Conservation (phyloP, 2,113 vertebrate genomes). For the Lycocorax pyrrhopterus region DNA sequence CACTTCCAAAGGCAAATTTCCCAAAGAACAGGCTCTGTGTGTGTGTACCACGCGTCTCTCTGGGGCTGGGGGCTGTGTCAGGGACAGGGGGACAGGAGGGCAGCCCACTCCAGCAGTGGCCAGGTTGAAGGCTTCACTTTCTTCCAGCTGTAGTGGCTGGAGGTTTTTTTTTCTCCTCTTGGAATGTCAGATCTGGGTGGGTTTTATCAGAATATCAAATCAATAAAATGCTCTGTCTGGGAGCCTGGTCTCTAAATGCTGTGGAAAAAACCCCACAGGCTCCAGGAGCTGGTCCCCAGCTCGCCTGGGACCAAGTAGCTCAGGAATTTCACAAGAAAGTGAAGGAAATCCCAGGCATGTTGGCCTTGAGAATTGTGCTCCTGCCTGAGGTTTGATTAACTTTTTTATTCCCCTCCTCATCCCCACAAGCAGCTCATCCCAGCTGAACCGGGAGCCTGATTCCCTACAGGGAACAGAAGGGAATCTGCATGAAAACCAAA, state of each 20-base stretch:
- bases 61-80: background rate
- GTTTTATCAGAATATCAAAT: slow-evolving; percentile 1
- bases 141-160: background rate
- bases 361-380: background rate
- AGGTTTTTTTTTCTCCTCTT: background rate
- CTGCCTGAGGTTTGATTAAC: background rate
- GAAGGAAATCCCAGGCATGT: background rate
- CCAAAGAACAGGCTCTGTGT: background rate
- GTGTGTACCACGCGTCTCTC: background rate
- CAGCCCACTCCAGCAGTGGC: background rate
- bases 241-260: background rate
- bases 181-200: background rate
- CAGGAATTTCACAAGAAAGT: background rate
- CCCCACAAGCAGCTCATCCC: background rate
- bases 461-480: background rate
- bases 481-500: slow-evolving; percentile 13
- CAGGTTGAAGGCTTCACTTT: background rate
- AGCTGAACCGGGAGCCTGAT: background rate
- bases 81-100: background rate
- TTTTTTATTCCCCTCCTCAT: background rate
- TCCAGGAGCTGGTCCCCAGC: background rate
- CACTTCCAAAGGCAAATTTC: slow-evolving; percentile 39
- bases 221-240: background rate
- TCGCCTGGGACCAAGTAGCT: background rate
- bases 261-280: background rate